Conservation (phyloP, 2,113 vertebrate species). For the Mus pahari region DNA sequence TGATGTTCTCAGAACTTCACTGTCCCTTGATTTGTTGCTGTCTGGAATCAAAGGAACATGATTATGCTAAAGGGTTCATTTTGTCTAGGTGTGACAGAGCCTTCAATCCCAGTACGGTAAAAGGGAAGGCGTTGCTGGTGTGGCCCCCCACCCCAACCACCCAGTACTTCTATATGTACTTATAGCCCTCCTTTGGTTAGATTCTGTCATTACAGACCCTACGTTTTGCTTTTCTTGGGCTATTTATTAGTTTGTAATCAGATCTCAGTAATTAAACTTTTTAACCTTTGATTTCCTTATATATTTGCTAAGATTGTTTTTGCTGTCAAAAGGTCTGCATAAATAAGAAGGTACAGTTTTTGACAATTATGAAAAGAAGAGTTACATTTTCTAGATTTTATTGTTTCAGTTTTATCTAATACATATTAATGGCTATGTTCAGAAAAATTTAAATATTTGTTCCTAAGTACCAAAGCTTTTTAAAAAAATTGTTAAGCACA, state of each 20-base stretch:
- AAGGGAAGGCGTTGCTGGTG: background rate
- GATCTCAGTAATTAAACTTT: background rate
- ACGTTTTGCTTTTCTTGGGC: constrained; percentile 28
- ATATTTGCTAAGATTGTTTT: constrained; percentile 31
- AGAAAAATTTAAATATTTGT: constrained; percentile 60
- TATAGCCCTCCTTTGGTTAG: background rate
- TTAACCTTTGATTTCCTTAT: constrained; percentile 55
- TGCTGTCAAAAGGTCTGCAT: constrained; percentile 30
- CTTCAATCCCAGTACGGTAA: background rate
- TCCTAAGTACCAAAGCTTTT: constrained; percentile 32
- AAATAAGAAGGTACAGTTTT: constrained; percentile 44
- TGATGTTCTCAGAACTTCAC: background rate
- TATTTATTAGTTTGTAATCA: constrained; percentile 24
- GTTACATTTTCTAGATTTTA: constrained; percentile 37
- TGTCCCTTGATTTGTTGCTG: constrained; percentile 15
- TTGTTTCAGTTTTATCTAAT: background rate
- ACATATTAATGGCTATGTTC: constrained; percentile 9
- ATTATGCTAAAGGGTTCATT: constrained; percentile 4
- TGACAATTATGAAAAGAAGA: constrained; percentile 28
- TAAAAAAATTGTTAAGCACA: background rate
- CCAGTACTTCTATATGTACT: background rate
- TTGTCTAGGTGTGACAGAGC: background rate
- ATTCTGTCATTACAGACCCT: background rate
- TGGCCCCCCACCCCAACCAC: background rate
- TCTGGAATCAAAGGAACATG: background rate